Conservation (phyloP, 2,888 invertebrate species). For the Dryomyza anilis region DNA sequence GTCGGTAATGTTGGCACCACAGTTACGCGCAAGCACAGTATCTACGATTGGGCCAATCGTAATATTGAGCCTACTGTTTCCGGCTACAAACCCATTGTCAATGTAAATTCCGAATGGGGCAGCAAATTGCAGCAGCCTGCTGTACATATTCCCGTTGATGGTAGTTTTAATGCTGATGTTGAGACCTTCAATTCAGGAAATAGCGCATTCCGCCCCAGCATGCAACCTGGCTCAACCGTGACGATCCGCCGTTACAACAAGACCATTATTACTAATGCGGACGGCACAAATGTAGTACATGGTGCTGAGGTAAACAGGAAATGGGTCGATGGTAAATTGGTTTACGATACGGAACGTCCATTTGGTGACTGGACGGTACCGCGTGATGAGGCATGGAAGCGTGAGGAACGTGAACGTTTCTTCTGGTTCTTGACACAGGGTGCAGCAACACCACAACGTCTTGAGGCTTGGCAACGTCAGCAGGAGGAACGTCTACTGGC, state of each 20-base stretch:
- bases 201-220: slow-evolving; percentile 31
- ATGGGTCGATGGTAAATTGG: slow-evolving; percentile 54
- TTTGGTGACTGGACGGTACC: slow-evolving; percentile 50
- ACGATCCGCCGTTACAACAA: slow-evolving; percentile 50
- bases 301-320: slow-evolving; percentile 52
- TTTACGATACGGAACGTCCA: slow-evolving; percentile 49
- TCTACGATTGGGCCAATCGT: slow-evolving; percentile 50
- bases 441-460: slow-evolving; percentile 40
- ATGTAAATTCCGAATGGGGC: slow-evolving; percentile 37
- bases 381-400: slow-evolving; percentile 56
- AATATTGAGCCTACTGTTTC: slow-evolving; percentile 51
- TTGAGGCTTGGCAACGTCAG: slow-evolving; percentile 54
- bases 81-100: slow-evolving; percentile 52
- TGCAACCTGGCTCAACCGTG: slow-evolving; percentile 42
- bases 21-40: slow-evolving; percentile 39
- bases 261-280: slow-evolving; percentile 47
- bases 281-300: slow-evolving; percentile 49
- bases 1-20: slow-evolving; percentile 34
- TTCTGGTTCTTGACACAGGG: slow-evolving; percentile 52
- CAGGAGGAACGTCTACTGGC: slow-evolving; percentile 54
- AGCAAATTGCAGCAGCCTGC: slow-evolving; percentile 33
- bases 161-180: slow-evolving; percentile 26
- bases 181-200: slow-evolving; percentile 35
- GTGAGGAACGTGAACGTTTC: slow-evolving; percentile 55
- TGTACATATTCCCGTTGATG: slow-evolving; percentile 41